A percentile compares a stretch with the other conserved stretches of the same genome.
These are phyloP conservation scores for Oncorhynchus clarkii DNA, from an alignment of 2,113 vertebrate genomes.

Conservation along the genomic window DNA sequence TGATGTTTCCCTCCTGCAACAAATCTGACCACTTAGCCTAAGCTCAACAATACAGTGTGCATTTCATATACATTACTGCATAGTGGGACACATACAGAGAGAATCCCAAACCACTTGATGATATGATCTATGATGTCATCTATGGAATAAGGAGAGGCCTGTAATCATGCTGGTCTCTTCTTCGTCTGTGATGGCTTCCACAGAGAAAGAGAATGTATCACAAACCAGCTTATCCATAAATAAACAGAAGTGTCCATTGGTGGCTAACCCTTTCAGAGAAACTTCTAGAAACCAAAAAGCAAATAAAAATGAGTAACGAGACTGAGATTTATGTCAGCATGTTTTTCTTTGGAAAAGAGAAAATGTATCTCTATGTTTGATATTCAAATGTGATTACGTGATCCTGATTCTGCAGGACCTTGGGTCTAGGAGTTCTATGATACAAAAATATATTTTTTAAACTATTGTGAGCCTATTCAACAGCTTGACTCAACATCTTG, in stretches of 20 bases:
- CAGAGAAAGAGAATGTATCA: constrained; percentile 44
- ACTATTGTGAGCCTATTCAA: not conserved
- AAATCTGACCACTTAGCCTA: constrained; percentile 34
- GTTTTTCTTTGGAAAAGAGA: not conserved
- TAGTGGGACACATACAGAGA: constrained; percentile 18
- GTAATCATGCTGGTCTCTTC: constrained; percentile 52
- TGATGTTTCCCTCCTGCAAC: constrained; percentile 34
- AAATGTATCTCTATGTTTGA: not conserved
- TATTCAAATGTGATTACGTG: not conserved
- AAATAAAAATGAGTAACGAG: constrained; percentile 33
- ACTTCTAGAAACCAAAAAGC: constrained; percentile 19
- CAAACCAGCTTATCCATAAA: constrained; percentile 37
- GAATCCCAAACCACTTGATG: constrained; percentile 45
- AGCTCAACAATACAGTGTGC: constrained; percentile 29
- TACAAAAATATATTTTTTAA: constrained; percentile 4
- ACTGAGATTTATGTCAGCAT: constrained; percentile 2
- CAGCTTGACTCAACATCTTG: not conserved
- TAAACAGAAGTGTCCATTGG: constrained; percentile 26
- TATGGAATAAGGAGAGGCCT: constrained; percentile 46
- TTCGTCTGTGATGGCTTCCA: constrained; percentile 40
- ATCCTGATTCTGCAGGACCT: not conserved
- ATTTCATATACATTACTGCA: constrained; percentile 33
- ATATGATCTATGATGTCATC: constrained; percentile 62
- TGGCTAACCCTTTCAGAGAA: constrained; percentile 30
- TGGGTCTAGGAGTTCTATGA: not conserved